These are phyloP conservation scores for Anseranas semipalmata DNA, from an alignment of 2,113 vertebrate species.

Conservation along the genomic window DNA sequence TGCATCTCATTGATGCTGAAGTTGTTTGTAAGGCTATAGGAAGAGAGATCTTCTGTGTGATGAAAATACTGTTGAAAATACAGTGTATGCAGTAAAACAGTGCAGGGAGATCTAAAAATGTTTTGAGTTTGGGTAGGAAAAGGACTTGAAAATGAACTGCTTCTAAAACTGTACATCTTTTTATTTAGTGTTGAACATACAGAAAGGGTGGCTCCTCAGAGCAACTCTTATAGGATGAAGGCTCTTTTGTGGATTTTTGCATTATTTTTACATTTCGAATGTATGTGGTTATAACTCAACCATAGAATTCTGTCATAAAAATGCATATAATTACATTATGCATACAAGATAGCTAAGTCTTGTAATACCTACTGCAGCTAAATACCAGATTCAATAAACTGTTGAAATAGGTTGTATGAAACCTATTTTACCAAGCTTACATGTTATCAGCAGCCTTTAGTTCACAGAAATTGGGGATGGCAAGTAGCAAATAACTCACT, in stretches of 20 bases:
- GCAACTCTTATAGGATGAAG: slow-evolving; percentile 63
- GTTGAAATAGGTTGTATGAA: not conserved
- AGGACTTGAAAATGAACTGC: not conserved
- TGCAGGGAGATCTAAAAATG: slow-evolving; percentile 65
- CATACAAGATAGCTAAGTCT: not conserved
- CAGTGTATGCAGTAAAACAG: slow-evolving; percentile 76
- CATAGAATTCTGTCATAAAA: not conserved
- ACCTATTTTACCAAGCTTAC: not conserved
- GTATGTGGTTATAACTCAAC: not conserved
- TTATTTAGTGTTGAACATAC: not conserved
- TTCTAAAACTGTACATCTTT: not conserved
- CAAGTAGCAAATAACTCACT: not conserved
- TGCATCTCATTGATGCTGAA: slow-evolving; percentile 80
- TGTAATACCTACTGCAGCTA: not conserved
- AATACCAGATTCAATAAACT: not conserved
- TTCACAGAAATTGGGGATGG: not conserved
- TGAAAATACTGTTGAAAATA: slow-evolving; percentile 75
- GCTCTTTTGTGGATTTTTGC: not conserved
- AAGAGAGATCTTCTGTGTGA: slow-evolving; percentile 84
- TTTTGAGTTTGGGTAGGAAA: slow-evolving; percentile 50
- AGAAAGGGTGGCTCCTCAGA: slow-evolving; percentile 60
- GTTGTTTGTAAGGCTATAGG: slow-evolving; percentile 80
- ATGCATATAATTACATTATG: not conserved
- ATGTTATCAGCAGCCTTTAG: not conserved
- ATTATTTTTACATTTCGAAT: not conserved